Evolutionary conservation across 1,140 invertebrate species (phyloP).

Genomic region (Drosophila bocqueti): DNA sequence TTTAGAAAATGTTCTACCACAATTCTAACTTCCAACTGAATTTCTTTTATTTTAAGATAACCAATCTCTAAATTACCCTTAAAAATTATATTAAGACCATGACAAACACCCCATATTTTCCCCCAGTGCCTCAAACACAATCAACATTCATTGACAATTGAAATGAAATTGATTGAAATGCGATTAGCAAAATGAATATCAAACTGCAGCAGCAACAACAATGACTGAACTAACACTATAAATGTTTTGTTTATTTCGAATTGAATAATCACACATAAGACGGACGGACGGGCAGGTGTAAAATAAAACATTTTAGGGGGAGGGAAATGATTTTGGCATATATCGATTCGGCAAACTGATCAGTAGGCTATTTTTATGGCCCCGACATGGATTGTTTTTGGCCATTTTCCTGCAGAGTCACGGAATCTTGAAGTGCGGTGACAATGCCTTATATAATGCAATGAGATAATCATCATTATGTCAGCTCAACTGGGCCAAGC

Average conservation of each 20-base stretch:
- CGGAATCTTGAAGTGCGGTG: slow-evolving; percentile 51
- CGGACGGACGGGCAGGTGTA: slow-evolving; percentile 31
- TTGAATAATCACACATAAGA: slow-evolving; percentile 71
- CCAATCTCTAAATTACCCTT: neutral
- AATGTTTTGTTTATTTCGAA: slow-evolving; percentile 48
- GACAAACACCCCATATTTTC: neutral
- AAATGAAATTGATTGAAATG: slow-evolving; percentile 79
- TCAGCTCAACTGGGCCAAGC: slow-evolving; percentile 41
- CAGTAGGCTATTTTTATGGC: slow-evolving; percentile 54
- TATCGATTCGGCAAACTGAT: slow-evolving; percentile 64
- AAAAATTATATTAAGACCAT: too few relatives aligned
- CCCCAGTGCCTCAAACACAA: slow-evolving; percentile 16
- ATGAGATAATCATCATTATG: slow-evolving; percentile 73
- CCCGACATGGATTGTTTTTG: slow-evolving; percentile 38
- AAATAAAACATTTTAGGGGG: slow-evolving; percentile 8
- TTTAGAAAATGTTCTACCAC: neutral
- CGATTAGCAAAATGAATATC: slow-evolving; percentile 76
- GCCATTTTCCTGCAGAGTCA: slow-evolving; percentile 72
- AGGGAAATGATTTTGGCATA: slow-evolving; percentile 51
- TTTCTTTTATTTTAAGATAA: neutral
- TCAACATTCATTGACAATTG: slow-evolving; percentile 59
- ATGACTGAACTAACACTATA: slow-evolving; percentile 31
- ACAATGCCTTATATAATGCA: slow-evolving; percentile 60
- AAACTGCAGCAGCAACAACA: slow-evolving; percentile 46
- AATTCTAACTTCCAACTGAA: neutral